Conservation (phyloP, 1,140 invertebrate species). For the Condylostylus longicornis region DNA sequence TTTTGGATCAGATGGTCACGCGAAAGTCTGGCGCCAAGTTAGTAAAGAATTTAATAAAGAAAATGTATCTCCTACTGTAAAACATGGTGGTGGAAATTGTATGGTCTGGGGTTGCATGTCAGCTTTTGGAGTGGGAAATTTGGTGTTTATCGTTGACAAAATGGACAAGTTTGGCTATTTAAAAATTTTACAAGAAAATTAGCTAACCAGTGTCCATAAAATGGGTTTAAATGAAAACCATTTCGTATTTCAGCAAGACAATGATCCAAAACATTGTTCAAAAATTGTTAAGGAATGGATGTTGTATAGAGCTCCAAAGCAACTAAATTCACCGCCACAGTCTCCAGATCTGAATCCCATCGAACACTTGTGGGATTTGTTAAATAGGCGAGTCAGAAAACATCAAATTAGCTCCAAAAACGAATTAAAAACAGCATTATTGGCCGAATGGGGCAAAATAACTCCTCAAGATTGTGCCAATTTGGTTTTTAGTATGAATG, state of each 20-base stretch:
- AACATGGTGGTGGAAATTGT: conserved; percentile 22
- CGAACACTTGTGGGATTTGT: conserved; percentile 11
- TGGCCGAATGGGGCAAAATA: conserved; percentile 13
- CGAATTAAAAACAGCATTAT: conserved; percentile 7
- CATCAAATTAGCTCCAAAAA: neutral
- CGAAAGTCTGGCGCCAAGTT: conserved; percentile 9
- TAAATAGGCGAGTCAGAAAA: conserved; percentile 9
- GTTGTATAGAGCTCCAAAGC: conserved; percentile 3
- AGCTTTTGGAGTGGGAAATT: conserved; percentile 13
- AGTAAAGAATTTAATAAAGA: conserved; percentile 13
- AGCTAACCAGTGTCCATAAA: conserved; percentile 9
- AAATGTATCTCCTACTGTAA: conserved; percentile 21
- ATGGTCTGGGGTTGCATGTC: conserved; percentile 28
- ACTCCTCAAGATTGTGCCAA: conserved; percentile 6
- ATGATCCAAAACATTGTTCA: conserved; percentile 18
- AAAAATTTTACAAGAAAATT: conserved; percentile 13
- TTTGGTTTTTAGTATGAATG: conserved; percentile 12
- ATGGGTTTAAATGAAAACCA: conserved; percentile 4
- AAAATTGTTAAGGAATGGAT: conserved; percentile 14
- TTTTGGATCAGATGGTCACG: conserved; percentile 8
- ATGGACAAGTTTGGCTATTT: conserved; percentile 10
- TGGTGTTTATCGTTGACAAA: conserved; percentile 14
- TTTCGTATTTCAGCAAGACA: conserved; percentile 8
- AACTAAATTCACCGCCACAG: conserved; percentile 18
- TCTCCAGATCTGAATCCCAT: conserved; percentile 13